Conservation (phyloP, 92 coral and sea anemone genomes). For the Siderastrea siderea region DNA sequence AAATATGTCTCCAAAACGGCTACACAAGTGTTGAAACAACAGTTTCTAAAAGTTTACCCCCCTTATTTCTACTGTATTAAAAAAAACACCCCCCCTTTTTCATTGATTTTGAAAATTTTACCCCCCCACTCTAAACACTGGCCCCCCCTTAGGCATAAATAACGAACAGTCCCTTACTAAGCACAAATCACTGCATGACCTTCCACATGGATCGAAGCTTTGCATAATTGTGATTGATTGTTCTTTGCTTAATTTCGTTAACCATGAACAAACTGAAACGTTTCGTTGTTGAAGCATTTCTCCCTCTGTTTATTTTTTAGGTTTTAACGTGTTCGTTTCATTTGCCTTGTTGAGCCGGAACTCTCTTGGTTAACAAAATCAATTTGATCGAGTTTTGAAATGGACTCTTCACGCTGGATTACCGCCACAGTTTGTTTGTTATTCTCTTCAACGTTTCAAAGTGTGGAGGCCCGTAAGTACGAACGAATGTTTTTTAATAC, state of each 20-base stretch:
- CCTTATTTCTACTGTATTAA: too few species aligned
- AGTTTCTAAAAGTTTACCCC: too few species aligned
- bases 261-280: not conserved
- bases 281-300: not conserved
- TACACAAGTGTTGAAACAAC: too few species aligned
- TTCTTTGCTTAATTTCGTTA: not conserved
- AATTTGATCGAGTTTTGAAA: conserved; percentile 15
- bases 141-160: too few species aligned
- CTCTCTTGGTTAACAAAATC: not conserved
- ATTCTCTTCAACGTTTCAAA: not conserved
- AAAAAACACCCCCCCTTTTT: too few species aligned
- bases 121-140: too few species aligned
- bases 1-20: too few species aligned
- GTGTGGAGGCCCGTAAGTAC: conserved; percentile 25
- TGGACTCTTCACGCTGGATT: conserved; percentile 15
- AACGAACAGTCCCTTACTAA: too few species aligned
- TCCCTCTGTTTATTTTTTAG: not conserved
- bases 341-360: not conserved
- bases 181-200: not conserved
- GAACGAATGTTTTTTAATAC: not conserved
- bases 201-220: not conserved
- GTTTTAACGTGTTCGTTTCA: not conserved
- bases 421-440: not conserved
- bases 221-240: not conserved
- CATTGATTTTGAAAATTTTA: too few species aligned